Evolutionary conservation across 1,140 invertebrate species (phyloP), one percentile per base, ranked within the genome.

Genomic region (Mizuhopecten yessoensis): DNA sequence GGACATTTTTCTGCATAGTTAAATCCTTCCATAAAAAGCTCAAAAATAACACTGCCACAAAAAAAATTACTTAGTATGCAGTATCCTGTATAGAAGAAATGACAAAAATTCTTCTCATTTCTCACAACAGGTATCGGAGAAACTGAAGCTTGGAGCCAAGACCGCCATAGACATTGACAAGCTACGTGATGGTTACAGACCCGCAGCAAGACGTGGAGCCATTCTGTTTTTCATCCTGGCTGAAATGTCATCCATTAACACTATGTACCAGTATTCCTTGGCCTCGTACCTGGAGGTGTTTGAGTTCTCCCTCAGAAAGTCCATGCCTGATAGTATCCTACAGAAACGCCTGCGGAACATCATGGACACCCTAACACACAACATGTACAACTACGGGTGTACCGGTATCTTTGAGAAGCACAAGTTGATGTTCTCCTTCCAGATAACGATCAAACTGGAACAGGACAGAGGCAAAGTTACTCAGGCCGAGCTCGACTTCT

Each of bases 181-280:
- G 57, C 96, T 98, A 0, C 96, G 98, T 90, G 98, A 99, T 92
- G 98, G 98, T 0, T 99, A 99, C 96, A 97, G 98, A 45, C 97
- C 98, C 0, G 98, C 98, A 1, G 98, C 98, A 0, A 98, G 97
- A 93, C 97, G 98, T 89, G 98, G 98, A 20, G 98, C 98, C 15
- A 98, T 99, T 89, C 96, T 99, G 33, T 99, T 99, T 96, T 99
- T 99, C 95, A 98, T 98, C 3, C 96, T 99, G 13, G 97, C 98
- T 0, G 98, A 99, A 95, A 98, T 99, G 98, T 97, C 98, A 0
- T 97, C 97, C 0, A 98, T 99, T 0, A 98, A 98, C 95, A 96
- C 97, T 17, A 99, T 99, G 98, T 99, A 99, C 95, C 98, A 99
- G 94, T 99, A 99, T 96, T 98, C 98, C 0, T 96, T 99, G 34